Evolutionary conservation across 2,797 vertebrate species (phyloP), one percentile per base, ranked within the genome.

Genomic region (Tapera naevia): DNA sequence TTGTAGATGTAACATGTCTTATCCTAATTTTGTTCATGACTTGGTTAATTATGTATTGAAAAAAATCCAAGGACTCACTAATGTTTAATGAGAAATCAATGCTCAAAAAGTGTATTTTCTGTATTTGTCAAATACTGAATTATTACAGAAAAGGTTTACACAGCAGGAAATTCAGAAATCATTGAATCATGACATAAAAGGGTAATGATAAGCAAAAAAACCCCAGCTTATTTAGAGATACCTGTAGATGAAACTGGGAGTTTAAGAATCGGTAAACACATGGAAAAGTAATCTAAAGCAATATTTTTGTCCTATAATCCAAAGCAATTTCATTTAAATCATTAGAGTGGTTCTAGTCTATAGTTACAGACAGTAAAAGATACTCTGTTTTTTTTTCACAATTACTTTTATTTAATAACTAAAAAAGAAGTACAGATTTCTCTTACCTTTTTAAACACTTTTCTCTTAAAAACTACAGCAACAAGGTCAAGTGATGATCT

Each of bases 41-140:
- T 61, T 9, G 2, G 3, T 57, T 17, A 67, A 6, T 18, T n/a
- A 39, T 0, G 1, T 45, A 45, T 16, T 16, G 17, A 51, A 35
- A 8, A n/a, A 80, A 74, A 50, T 75, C 17, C 22, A 81, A 83
- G 17, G 18, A 39, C 19, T 51, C 4, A 0, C 2, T 72, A 2
- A 32, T 71, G 25, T 69, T 76, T 61, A 46, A 23, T 80, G 32
- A 50, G 11, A 28, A 72, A 35, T 51, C 57, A 48, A n/a, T 9
- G 5, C 6, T 62, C 11, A 24, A 15, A n/a, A 66, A 57, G 15
- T 71, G 25, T 4, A 51, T 46, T 84, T 91, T 62, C 27, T 72
- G 41, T 5, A 53, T 78, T 82, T 69, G 28, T 8, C 7, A 91
- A 76, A 66, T 43, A 61, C 19, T 53, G 62, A 81, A 45, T 8